phyloP scores from a whole-genome alignment of 2,797 vertebrate genomes.

The Enteromius radiatus region DNA sequence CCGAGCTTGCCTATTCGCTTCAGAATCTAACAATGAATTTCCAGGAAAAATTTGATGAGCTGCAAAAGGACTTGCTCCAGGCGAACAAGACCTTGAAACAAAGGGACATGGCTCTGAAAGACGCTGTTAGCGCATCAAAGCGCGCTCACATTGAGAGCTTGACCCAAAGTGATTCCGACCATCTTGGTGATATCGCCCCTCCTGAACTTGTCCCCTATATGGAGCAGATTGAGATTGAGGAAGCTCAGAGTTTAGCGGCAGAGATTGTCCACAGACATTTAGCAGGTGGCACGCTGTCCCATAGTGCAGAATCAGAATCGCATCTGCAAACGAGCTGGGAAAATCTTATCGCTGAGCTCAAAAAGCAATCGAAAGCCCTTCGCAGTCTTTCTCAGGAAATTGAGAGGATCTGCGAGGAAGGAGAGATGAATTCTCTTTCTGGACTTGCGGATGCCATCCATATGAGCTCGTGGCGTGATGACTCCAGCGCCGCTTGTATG shows the following conservation, averaged over 20 bases:
- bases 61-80: conserved; percentile 84
- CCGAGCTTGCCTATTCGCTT: conserved; percentile 86
- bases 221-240: conserved; percentile 76
- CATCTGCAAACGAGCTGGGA: conserved; percentile 79
- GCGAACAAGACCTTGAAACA: conserved; percentile 82
- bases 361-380: conserved; percentile 84
- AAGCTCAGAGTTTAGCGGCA: conserved; percentile 69
- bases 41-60: conserved; percentile 80
- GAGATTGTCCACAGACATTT: conserved; percentile 76
- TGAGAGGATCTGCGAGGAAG: conserved; percentile 71
- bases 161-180: conserved; percentile 80
- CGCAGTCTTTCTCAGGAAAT: conserved; percentile 84
- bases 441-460: conserved; percentile 80
- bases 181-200: conserved; percentile 70
- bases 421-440: conserved; percentile 71
- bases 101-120: conserved; percentile 81
- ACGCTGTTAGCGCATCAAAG: conserved; percentile 80
- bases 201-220: conserved; percentile 76
- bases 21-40: conserved; percentile 86
- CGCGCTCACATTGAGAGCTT: conserved; percentile 81
- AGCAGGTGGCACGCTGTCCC: conserved; percentile 57
- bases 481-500: conserved; percentile 82
- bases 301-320: conserved; percentile 72
- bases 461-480: conserved; percentile 72
- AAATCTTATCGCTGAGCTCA: conserved; percentile 85